Conservation (phyloP, 2,888 invertebrate genomes). For the Cryptophagus acutangulus region DNA sequence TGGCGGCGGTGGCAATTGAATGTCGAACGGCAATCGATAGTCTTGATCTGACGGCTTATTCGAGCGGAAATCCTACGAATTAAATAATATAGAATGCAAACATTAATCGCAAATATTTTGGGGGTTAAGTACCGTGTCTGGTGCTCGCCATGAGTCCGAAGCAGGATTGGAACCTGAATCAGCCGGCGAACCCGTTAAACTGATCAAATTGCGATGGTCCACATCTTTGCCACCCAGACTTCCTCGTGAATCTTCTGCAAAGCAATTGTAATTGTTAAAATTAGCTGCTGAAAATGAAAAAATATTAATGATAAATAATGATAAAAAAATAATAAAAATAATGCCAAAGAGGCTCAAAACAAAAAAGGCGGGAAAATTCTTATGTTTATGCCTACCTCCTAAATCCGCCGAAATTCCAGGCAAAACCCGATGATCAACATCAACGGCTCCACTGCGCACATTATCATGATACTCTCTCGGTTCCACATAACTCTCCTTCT, state of each 20-base stretch:
- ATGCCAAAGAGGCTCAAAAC: too few species aligned
- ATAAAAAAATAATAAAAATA: too few species aligned
- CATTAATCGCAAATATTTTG: constrained; percentile 4
- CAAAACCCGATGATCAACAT: constrained; percentile 60
- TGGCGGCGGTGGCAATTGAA: constrained; percentile 48
- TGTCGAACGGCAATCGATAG: constrained; percentile 39
- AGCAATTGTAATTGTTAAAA: too few species aligned
- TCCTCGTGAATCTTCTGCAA: constrained; percentile 27
- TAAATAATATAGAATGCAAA: constrained; percentile 10
- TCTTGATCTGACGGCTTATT: constrained; percentile 37
- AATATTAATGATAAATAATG: too few species aligned
- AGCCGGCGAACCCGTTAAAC: constrained; percentile 68
- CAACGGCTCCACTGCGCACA: constrained; percentile 31
- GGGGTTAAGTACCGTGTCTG: constrained; percentile 22
- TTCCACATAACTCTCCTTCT: constrained; percentile 55
- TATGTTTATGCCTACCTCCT: too few species aligned
- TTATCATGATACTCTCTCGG: constrained; percentile 60
- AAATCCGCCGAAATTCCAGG: too few species aligned
- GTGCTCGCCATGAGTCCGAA: constrained; percentile 25
- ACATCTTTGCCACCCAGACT: constrained; percentile 56
- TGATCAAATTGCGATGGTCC: constrained; percentile 79
- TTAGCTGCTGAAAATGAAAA: too few species aligned
- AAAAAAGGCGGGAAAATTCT: too few species aligned
- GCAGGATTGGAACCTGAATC: constrained; percentile 23
- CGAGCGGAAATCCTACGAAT: constrained; percentile 26